A percentile compares a stretch with the other conserved stretches of the same genome.
Evolutionary conservation across 2,888 invertebrate genomes (phyloP).

Genomic region (Silvanus unidentatus): DNA sequence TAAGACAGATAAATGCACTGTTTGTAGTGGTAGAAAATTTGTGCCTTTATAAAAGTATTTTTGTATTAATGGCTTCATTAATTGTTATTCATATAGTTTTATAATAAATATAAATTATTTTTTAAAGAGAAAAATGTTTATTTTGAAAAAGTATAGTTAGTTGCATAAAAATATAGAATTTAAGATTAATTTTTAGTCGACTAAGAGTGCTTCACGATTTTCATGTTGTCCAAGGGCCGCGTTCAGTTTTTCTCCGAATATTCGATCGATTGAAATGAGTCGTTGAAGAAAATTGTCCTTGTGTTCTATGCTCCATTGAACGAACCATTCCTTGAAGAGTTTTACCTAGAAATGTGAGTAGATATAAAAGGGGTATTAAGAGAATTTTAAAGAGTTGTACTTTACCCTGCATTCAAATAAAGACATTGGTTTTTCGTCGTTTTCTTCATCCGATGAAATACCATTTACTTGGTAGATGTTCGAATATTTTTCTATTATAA

Average conservation of each 20-base stretch:
- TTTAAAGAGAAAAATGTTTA: no score
- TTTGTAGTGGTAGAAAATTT: constrained; percentile 2
- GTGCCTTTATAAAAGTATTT: no score
- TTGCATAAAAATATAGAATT: no score
- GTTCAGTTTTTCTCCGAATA: constrained; percentile 65
- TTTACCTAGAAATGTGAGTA: constrained; percentile 55
- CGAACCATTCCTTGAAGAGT: constrained; percentile 78
- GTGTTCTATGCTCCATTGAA: constrained; percentile 69
- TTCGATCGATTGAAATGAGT: constrained; percentile 65
- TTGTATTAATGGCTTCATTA: no score
- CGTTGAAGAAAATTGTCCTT: constrained; percentile 63
- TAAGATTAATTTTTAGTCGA: no score
- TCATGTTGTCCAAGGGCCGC: constrained; percentile 34
- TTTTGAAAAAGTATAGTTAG: no score
- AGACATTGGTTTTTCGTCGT: constrained; percentile 70
- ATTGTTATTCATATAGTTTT: no score
- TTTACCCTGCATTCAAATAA: constrained; percentile 74
- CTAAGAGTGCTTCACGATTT: no score
- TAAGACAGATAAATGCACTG: not conserved
- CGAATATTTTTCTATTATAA: constrained; percentile 61
- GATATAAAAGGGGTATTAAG: no score
- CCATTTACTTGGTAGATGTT: constrained; percentile 65
- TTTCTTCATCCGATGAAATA: constrained; percentile 61
- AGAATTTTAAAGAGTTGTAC: not conserved
- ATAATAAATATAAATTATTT: no score